Base-by-base conservation (phyloP, 2,888 invertebrate genomes). In the Arrhopalites spinosus region DNA sequence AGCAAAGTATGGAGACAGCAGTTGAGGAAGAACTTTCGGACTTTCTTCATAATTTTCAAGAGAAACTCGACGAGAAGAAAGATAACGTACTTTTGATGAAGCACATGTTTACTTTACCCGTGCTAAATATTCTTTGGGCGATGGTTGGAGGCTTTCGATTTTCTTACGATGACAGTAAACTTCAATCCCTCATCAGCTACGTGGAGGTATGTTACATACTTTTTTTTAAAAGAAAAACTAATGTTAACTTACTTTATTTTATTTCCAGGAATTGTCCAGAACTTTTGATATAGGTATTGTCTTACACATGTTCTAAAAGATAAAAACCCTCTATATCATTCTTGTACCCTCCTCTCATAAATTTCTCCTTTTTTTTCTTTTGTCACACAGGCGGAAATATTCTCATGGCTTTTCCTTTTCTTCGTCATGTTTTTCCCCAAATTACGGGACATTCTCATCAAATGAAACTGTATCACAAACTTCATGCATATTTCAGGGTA, bases 351-450 rank as follows among this genome's bases (percentile, higher is more conserved):
- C n/a, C n/a, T n/a, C n/a, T n/a, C n/a, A n/a, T n/a, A n/a, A n/a
- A n/a, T n/a, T n/a, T n/a, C n/a, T n/a, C n/a, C n/a, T n/a, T n/a
- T n/a, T n/a, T n/a, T n/a, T n/a, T n/a, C n/a, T n/a, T n/a, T n/a
- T n/a, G n/a, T n/a, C n/a, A n/a, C n/a, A n/a, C 80, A 27, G 81
- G 80, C 20, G 81, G 81, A 43, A 80, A 79, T 50, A 80, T 81
- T 73, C 61, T 80, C 17, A 79, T 79, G 79, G 80, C 79, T 11
- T 81, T 80, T 66, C 81, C 81, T 15, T 76, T 71, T 43, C 75
- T 81, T 5, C 71, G 80, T n/a, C 74, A 80, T 71, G 53, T 81
- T 68, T 77, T 77, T 63, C 80, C 81, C 2, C 70, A 77, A 29
- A 17, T 79, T 11, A 80, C 81, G 50, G 81, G 81, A 20, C 79